Conservation (phyloP, 2,888 invertebrate species). For the Andrena bicolor region DNA sequence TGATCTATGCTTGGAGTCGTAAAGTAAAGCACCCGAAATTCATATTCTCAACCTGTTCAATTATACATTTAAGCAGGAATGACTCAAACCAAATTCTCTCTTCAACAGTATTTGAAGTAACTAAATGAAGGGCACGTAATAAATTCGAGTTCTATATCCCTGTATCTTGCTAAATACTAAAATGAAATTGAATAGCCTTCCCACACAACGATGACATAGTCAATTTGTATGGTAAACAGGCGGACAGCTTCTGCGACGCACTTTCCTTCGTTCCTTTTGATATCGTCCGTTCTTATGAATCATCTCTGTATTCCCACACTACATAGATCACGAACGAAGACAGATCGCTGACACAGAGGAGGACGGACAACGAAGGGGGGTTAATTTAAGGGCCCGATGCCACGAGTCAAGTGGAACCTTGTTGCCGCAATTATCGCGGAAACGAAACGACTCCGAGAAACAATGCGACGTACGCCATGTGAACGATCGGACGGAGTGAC, state of each 20-base stretch:
- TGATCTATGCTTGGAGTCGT: background rate
- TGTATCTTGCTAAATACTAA: background rate
- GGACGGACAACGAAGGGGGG: constrained; percentile 24
- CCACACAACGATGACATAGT: constrained; percentile 1
- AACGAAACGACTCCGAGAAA: constrained; percentile 64
- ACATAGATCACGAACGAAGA: constrained; percentile 13
- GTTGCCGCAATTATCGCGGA: constrained; percentile 76
- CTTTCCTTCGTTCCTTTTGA: constrained; percentile 13
- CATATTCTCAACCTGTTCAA: background rate
- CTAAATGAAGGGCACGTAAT: too few relatives aligned
- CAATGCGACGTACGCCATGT: constrained; percentile 47
- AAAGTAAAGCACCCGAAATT: background rate
- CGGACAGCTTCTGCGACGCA: constrained; percentile 6
- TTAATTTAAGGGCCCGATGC: constrained; percentile 63
- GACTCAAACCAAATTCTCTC: too few relatives aligned
- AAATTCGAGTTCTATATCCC: background rate
- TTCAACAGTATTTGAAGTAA: too few relatives aligned
- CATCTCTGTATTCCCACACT: constrained; percentile 62
- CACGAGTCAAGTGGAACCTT: constrained; percentile 76
- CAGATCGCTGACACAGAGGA: constrained; percentile 23
- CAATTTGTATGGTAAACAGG: constrained; percentile 16
- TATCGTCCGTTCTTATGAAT: constrained; percentile 27
- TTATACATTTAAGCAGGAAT: background rate
- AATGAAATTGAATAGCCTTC: background rate
- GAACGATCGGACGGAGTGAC: constrained; percentile 36